phyloP scores from a whole-genome alignment of 2,888 invertebrate species.

The Plagodis pulveraria region DNA sequence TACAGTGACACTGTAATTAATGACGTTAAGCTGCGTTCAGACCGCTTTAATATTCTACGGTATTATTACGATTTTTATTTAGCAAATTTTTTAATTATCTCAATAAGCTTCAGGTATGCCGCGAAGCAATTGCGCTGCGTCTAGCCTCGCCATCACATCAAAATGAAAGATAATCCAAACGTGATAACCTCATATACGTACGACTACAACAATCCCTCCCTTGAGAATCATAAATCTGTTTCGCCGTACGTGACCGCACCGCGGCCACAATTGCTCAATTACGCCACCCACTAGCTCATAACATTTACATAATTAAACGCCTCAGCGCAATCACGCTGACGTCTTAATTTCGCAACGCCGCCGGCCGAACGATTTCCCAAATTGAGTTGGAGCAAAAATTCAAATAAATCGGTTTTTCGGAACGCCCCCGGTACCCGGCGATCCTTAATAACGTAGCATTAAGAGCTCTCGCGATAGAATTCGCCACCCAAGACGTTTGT shows the following conservation, averaged over 20 bases:
- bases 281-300: slow-evolving; percentile 79
- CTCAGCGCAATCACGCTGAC: slow-evolving; percentile 81
- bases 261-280: slow-evolving; percentile 63
- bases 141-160: too few relatives aligned
- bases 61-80: too few relatives aligned
- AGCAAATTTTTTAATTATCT: too few relatives aligned
- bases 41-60: too few relatives aligned
- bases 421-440: slow-evolving; percentile 67
- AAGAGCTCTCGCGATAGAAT: slow-evolving; percentile 83
- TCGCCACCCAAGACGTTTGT: slow-evolving; percentile 84
- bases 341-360: slow-evolving; percentile 83
- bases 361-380: slow-evolving; percentile 82
- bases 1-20: too few relatives aligned
- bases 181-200: slow-evolving; percentile 31
- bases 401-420: slow-evolving; percentile 80
- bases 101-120: too few relatives aligned
- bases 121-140: too few relatives aligned
- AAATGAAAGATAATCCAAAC: slow-evolving; percentile 24
- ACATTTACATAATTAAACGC: slow-evolving; percentile 85
- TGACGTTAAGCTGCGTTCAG: too few relatives aligned
- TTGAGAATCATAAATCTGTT: slow-evolving; percentile 66
- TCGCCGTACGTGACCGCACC: slow-evolving; percentile 73
- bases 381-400: slow-evolving; percentile 84
- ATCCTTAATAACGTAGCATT: slow-evolving; percentile 79
- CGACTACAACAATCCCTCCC: slow-evolving; percentile 31